Conservation (phyloP, 2,888 invertebrate species). For the Ectemnius continuus region DNA sequence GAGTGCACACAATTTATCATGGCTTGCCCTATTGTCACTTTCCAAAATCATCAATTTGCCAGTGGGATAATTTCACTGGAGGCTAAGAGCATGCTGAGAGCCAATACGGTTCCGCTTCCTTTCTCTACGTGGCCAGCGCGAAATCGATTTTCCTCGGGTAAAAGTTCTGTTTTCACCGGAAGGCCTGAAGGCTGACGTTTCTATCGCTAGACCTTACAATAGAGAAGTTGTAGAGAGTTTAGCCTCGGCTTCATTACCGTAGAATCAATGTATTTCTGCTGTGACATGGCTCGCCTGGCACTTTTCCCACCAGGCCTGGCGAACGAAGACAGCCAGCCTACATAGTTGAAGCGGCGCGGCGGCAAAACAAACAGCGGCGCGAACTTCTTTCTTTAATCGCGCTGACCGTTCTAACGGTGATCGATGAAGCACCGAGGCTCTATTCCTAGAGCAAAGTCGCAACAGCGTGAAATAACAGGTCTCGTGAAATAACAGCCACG, state of each 20-base stretch:
- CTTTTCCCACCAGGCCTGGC: background rate
- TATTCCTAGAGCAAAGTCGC: too few relatives aligned
- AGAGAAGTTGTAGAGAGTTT: background rate
- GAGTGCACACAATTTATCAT: too few relatives aligned
- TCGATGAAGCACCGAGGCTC: too few relatives aligned
- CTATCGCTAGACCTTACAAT: background rate
- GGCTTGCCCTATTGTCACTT: too few relatives aligned
- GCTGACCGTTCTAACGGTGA: background rate
- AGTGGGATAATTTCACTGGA: slow-evolving; percentile 25
- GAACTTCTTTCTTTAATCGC: background rate
- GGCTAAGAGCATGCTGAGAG: slow-evolving; percentile 1
- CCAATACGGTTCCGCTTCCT: background rate
- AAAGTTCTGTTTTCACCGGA: slow-evolving; percentile 23
- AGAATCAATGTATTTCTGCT: slow-evolving; percentile 2
- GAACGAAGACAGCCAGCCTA: slow-evolving; percentile 3
- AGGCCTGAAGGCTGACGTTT: slow-evolving; percentile 13
- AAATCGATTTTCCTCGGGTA: slow-evolving; percentile 18
- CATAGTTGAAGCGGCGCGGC: too few relatives aligned
- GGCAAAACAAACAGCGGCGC: slow-evolving; percentile 5
- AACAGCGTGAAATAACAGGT: too few relatives aligned
- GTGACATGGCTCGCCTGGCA: slow-evolving; percentile 2
- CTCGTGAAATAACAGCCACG: too few relatives aligned
- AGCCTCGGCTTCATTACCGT: background rate
- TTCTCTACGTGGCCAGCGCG: background rate
- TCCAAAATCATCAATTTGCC: slow-evolving; percentile 22